A percentile compares a stretch with the other conserved stretches of the same genome.
These are phyloP conservation scores for Hydrochoerus hydrochaeris DNA, from an alignment of 2,113 vertebrate genomes.

Conservation along the genomic window DNA sequence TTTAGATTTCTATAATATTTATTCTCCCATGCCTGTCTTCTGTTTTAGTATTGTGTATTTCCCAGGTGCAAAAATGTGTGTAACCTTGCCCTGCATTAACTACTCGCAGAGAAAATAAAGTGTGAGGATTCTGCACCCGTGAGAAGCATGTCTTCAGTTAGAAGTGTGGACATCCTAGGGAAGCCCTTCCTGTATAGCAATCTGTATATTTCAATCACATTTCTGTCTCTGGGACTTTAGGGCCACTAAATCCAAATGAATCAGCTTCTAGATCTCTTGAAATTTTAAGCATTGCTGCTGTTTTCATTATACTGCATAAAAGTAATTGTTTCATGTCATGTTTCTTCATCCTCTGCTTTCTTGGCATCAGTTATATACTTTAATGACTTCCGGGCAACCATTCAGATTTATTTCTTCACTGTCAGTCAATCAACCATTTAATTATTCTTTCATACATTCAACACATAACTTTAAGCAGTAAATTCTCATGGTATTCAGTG, in stretches of 20 bases:
- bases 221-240: neutral
- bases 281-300: neutral
- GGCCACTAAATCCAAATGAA: neutral
- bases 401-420: conserved; percentile 41
- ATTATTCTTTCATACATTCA: conserved; percentile 37
- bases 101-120: rapidly evolving
- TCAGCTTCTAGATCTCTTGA: neutral
- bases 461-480: conserved; percentile 21
- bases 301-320: neutral
- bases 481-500: conserved; percentile 27
- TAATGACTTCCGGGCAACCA: conserved; percentile 40
- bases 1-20: neutral
- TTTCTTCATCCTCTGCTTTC: neutral
- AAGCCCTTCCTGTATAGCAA: neutral
- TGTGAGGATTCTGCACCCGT: neutral
- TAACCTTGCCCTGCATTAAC: neutral
- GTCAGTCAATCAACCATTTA: neutral
- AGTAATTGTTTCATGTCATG: neutral
- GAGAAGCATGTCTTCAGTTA: neutral
- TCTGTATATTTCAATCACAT: neutral
- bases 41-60: neutral
- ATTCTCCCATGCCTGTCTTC: neutral
- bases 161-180: neutral
- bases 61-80: neutral
- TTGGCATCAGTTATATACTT: neutral